These are phyloP conservation scores for Griposia aprilina DNA, from an alignment of 2,888 invertebrate genomes.

Conservation along the genomic window DNA sequence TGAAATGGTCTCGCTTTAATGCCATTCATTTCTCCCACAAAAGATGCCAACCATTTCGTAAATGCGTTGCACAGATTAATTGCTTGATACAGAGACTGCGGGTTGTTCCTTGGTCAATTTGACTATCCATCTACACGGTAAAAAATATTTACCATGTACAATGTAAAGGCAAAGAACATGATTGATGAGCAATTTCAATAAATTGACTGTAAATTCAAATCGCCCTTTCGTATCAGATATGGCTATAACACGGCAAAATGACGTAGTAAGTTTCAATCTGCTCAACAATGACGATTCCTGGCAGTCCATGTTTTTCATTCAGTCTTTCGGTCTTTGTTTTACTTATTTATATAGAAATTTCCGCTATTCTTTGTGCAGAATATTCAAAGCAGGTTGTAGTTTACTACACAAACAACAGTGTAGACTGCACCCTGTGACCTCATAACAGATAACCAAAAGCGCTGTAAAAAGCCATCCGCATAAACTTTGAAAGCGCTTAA, in stretches of 20 bases:
- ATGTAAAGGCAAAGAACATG: neutral
- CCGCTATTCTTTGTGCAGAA: neutral
- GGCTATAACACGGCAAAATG: neutral
- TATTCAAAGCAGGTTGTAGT: constrained; percentile 19
- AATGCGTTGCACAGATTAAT: constrained; percentile 55
- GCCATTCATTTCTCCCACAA: constrained; percentile 44
- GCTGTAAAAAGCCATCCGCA: constrained; percentile 5
- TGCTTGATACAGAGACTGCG: constrained; percentile 17
- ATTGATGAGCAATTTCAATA: neutral
- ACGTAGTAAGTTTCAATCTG: neutral
- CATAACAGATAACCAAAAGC: constrained; percentile 28
- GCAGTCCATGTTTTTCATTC: neutral
- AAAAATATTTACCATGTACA: neutral
- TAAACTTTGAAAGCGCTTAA: constrained; percentile 23
- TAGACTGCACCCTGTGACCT: constrained; percentile 2
- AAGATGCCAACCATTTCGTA: constrained; percentile 42
- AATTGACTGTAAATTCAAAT: neutral
- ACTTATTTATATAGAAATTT: neutral
- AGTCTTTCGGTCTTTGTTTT: neutral
- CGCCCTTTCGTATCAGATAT: neutral
- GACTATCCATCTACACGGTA: neutral
- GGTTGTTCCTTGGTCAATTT: neutral
- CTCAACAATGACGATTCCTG: neutral
- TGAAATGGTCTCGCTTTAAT: constrained; percentile 45
- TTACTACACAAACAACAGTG: constrained; percentile 12